phyloP scores from a whole-genome alignment of 2,797 vertebrate species.

The Stomatorhinus walkeri region DNA sequence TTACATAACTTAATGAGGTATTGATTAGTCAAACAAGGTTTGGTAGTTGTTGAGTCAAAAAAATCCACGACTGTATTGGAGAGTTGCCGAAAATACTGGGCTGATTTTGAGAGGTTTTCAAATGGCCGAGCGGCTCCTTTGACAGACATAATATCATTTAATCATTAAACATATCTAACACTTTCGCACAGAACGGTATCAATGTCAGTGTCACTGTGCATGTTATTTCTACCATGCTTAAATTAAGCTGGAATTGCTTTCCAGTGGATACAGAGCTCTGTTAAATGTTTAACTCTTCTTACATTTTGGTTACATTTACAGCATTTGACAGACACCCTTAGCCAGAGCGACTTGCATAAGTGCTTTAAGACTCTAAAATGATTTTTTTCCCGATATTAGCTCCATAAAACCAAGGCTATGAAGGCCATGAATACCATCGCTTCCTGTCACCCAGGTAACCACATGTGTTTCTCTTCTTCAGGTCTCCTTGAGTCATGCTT shows the following conservation, averaged over 20 bases:
- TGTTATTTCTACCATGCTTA: background rate
- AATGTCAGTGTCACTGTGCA: background rate
- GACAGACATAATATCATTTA: background rate
- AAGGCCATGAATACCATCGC: too few species aligned
- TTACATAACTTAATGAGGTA: background rate
- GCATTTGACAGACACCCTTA: too few species aligned
- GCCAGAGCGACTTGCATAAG: too few species aligned
- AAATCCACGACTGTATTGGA: background rate
- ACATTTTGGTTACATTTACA: background rate
- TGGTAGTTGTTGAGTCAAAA: background rate
- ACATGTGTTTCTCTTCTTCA: slow-evolving; percentile 8
- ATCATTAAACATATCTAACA: background rate
- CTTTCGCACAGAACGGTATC: background rate
- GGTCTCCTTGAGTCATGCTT: slow-evolving; percentile 51
- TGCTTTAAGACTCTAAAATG: too few species aligned
- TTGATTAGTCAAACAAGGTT: background rate
- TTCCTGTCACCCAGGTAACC: background rate
- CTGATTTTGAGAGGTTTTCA: background rate
- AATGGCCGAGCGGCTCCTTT: background rate
- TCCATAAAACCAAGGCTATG: too few species aligned
- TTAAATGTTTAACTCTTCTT: background rate
- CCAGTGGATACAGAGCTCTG: background rate
- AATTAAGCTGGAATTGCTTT: background rate
- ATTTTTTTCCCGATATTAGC: too few species aligned
- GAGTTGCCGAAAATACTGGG: background rate